Percentiles rank a stretch among this genome's conserved stretches.
Evolutionary conservation across 2,113 vertebrate genomes (phyloP).

Genomic region (Micronisus gabar): DNA sequence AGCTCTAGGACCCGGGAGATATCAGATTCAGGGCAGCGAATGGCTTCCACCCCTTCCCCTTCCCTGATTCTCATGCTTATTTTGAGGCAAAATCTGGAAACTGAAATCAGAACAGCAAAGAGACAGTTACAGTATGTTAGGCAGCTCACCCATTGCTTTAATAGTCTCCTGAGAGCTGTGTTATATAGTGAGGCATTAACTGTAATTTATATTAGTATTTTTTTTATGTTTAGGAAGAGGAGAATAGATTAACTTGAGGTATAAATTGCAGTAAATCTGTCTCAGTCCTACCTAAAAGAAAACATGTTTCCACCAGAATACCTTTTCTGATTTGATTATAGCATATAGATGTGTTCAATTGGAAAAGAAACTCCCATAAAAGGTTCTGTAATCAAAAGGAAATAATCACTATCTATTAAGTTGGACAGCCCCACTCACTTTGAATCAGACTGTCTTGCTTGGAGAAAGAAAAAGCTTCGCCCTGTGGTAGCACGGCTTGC

Average conservation of each 20-base stretch:
- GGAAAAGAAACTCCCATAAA: constrained; percentile 15
- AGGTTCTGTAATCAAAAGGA: constrained; percentile 37
- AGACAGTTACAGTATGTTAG: not conserved
- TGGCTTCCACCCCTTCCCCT: not conserved
- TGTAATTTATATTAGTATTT: not conserved
- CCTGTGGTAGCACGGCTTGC: not conserved
- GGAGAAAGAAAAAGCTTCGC: not conserved
- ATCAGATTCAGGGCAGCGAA: not conserved
- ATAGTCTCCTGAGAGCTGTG: not conserved
- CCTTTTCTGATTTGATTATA: not conserved
- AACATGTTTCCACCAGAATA: constrained; percentile 12
- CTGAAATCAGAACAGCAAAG: constrained; percentile 30
- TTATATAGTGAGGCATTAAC: not conserved
- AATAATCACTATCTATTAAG: constrained; percentile 31
- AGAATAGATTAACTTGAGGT: not conserved
- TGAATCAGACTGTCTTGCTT: constrained; percentile 21
- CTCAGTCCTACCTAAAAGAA: not conserved
- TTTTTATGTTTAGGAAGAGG: not conserved
- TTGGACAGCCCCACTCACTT: constrained; percentile 20
- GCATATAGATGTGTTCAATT: not conserved
- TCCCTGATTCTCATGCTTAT: not conserved
- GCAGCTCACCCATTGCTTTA: not conserved
- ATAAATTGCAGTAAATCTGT: not conserved
- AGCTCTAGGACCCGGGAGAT: constrained; percentile 37
- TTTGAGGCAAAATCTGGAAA: constrained; percentile 25